Evolutionary conservation across 2,113 vertebrate species (phyloP).

Genomic region (Phalacrocorax brasilianus): DNA sequence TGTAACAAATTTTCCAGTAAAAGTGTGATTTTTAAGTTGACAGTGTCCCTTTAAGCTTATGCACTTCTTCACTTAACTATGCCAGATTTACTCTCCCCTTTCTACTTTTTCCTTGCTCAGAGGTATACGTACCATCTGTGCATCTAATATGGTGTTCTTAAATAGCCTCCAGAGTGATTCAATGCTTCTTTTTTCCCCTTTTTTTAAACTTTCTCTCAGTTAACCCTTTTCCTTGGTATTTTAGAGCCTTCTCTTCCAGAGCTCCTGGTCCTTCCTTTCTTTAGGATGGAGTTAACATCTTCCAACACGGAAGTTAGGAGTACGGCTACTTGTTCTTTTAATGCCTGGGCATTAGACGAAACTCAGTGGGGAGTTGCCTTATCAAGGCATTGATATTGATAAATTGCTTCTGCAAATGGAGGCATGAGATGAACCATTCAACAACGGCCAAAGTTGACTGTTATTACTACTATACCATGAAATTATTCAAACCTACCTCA

Average conservation of each 20-base stretch:
- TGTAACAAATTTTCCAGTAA: conserved; percentile 50
- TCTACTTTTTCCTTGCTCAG: conserved; percentile 68
- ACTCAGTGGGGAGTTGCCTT: not conserved
- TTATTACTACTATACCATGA: not conserved
- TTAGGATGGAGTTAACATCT: not conserved
- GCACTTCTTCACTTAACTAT: conserved; percentile 72
- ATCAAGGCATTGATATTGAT: not conserved
- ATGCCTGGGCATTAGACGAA: not conserved
- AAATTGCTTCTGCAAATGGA: not conserved
- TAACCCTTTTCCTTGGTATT: conserved; percentile 44
- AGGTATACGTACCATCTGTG: conserved; percentile 78
- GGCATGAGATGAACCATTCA: not conserved
- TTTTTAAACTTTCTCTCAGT: conserved; percentile 1
- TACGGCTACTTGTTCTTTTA: not conserved
- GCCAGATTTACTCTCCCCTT: conserved; percentile 77
- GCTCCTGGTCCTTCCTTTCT: not conserved
- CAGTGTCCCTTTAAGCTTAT: conserved; percentile 76
- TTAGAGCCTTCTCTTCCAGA: not conserved
- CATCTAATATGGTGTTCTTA: conserved; percentile 64
- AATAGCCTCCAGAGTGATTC: conserved; percentile 59
- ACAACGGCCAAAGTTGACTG: not conserved
- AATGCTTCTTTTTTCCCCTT: not conserved
- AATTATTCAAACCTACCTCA: not conserved
- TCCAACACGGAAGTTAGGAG: not conserved
- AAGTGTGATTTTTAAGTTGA: conserved; percentile 70